These are phyloP conservation scores for Anseranas semipalmata DNA, from an alignment of 2,113 vertebrate species.

Conservation along the genomic window DNA sequence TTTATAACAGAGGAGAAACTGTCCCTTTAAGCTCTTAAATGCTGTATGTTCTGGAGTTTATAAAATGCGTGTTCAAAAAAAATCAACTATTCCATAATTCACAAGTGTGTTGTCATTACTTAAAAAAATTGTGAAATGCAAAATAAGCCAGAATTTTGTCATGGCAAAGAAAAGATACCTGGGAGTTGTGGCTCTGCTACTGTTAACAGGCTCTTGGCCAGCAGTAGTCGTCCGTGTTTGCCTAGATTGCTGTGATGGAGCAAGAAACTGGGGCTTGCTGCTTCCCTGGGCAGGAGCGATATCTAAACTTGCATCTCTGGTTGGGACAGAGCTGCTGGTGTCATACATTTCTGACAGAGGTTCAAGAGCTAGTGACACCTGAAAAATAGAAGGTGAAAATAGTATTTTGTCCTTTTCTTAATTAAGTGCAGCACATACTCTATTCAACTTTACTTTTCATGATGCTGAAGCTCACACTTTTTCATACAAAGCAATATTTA, in stretches of 20 bases:
- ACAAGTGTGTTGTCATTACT: rapidly evolving
- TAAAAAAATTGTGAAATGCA: background rate
- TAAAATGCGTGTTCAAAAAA: rapidly evolving
- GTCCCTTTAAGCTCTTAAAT: background rate
- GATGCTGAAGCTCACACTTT: background rate
- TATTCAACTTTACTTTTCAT: background rate
- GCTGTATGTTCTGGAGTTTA: background rate
- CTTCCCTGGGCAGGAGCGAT: slow-evolving; percentile 1
- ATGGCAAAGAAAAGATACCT: slow-evolving; percentile 72
- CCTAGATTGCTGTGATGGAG: slow-evolving; percentile 29
- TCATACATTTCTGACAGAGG: slow-evolving; percentile 84
- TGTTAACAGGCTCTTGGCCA: slow-evolving; percentile 62
- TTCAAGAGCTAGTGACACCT: slow-evolving; percentile 89
- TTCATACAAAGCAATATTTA: background rate
- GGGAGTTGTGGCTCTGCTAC: slow-evolving; percentile 71
- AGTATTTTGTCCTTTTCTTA: rapidly evolving
- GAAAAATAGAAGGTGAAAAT: background rate
- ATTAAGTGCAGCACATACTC: background rate
- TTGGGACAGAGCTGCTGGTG: slow-evolving; percentile 75
- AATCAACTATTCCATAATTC: background rate
- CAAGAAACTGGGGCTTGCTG: slow-evolving; percentile 29
- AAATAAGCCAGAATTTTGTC: background rate
- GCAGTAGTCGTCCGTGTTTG: background rate
- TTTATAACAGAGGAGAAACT: background rate
- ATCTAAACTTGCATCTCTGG: slow-evolving; percentile 66